A percentile compares a stretch with the other conserved stretches of the same genome.
Evolutionary conservation across 2,113 vertebrate species (phyloP).

Genomic region (Sceloporus undulatus): DNA sequence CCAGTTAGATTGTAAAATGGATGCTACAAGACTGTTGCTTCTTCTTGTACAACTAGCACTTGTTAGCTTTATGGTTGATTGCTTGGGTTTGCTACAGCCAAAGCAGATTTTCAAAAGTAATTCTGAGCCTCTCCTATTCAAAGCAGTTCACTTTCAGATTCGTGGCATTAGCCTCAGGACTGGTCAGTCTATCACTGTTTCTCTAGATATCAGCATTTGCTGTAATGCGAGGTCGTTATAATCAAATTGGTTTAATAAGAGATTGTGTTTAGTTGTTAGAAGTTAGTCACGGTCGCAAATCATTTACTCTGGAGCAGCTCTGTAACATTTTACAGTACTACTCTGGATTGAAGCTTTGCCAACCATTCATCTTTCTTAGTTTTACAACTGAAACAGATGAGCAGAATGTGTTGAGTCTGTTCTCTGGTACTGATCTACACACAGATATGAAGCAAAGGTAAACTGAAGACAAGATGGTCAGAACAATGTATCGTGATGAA

Average conservation of each 20-base stretch:
- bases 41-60: background rate
- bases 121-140: fast-evolving
- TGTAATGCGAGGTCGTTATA: background rate
- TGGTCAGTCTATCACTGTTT: background rate
- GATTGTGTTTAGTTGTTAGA: background rate
- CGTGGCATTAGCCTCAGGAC: constrained; percentile 15
- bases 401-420: background rate
- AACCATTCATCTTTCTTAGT: background rate
- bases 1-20: background rate
- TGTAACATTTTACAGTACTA: constrained; percentile 32
- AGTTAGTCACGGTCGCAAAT: background rate
- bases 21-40: background rate
- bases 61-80: background rate
- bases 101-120: background rate
- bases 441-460: constrained; percentile 38
- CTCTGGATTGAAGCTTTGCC: background rate
- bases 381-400: constrained; percentile 4
- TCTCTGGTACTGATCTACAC: background rate
- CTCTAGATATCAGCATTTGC: background rate
- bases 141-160: background rate
- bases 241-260: background rate
- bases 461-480: constrained; percentile 38
- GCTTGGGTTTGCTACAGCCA: constrained; percentile 10
- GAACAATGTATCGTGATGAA: constrained; percentile 69
- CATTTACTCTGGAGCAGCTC: background rate